Conservation (phyloP, 2,797 vertebrate genomes). For the Gallinago nigripennis region DNA sequence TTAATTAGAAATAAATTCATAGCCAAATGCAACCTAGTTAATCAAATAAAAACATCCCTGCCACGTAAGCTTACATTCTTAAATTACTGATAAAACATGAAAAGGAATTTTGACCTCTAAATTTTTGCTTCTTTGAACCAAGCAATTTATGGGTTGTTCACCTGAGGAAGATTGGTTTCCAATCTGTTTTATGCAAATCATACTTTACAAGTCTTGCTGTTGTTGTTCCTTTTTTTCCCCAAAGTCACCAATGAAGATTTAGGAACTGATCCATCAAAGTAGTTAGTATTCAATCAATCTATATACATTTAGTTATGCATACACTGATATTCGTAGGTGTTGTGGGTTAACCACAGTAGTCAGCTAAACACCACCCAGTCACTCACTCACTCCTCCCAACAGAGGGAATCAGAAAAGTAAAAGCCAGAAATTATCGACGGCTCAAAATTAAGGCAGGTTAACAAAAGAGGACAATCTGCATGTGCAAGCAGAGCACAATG, state of each 20-base stretch:
- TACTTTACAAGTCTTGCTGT: not conserved
- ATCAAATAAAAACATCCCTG: not conserved
- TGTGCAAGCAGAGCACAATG: not conserved
- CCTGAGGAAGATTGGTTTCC: not conserved
- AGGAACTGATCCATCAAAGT: not conserved
- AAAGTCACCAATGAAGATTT: not conserved
- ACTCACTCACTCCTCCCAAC: accelerated
- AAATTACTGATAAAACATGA: not conserved
- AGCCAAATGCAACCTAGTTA: not conserved
- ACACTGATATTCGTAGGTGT: not conserved
- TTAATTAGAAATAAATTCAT: slow-evolving; percentile 52
- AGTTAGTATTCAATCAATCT: not conserved
- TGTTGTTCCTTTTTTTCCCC: not conserved
- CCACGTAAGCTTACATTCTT: not conserved
- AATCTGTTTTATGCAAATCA: not conserved
- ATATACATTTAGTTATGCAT: not conserved
- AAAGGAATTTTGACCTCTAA: slow-evolving; percentile 8
- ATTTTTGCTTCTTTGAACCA: not conserved
- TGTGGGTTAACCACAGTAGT: not conserved
- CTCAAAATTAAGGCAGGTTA: not conserved
- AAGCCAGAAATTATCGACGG: not conserved
- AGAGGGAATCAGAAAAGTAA: not conserved
- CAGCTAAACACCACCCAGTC: not conserved
- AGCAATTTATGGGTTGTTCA: not conserved
- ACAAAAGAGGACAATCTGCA: not conserved